phyloP scores from a whole-genome alignment of 53 echinoderm and acorn worm species.

The Patiria pectinifera region DNA sequence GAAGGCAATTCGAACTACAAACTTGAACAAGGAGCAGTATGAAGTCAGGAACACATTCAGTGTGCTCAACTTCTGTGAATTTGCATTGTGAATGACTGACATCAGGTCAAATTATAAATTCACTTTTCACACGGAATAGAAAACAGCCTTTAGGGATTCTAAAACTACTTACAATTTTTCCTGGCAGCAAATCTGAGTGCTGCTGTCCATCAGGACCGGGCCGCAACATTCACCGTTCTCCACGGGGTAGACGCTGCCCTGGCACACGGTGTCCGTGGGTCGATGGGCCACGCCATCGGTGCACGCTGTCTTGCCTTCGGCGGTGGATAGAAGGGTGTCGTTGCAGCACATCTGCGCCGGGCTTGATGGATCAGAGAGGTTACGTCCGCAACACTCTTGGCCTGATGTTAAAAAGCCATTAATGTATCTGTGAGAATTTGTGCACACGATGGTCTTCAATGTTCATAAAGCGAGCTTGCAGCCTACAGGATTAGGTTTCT shows the following conservation, averaged over 20 bases:
- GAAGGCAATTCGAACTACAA: neutral
- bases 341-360: slow-evolving; percentile 53
- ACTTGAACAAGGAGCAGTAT: too few species aligned
- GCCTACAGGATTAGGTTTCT: too few species aligned
- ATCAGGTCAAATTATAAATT: neutral
- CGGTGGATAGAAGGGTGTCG: slow-evolving; percentile 6
- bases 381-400: slow-evolving; percentile 59
- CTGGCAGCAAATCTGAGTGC: slow-evolving; percentile 73
- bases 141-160: neutral
- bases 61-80: too few species aligned
- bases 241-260: slow-evolving; percentile 43
- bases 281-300: slow-evolving; percentile 58
- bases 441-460: too few species aligned
- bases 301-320: slow-evolving; percentile 59
- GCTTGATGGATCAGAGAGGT: slow-evolving; percentile 39
- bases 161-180: slow-evolving; percentile 61
- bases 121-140: neutral
- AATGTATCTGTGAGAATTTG: neutral
- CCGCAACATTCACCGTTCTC: slow-evolving; percentile 74
- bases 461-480: too few species aligned
- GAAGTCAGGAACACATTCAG: too few species aligned
- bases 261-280: slow-evolving; percentile 67
- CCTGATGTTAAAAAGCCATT: neutral
- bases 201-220: slow-evolving; percentile 35
- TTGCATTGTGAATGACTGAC: too few species aligned